Conservation (phyloP, 2,888 invertebrate genomes). For the Altica lythri region DNA sequence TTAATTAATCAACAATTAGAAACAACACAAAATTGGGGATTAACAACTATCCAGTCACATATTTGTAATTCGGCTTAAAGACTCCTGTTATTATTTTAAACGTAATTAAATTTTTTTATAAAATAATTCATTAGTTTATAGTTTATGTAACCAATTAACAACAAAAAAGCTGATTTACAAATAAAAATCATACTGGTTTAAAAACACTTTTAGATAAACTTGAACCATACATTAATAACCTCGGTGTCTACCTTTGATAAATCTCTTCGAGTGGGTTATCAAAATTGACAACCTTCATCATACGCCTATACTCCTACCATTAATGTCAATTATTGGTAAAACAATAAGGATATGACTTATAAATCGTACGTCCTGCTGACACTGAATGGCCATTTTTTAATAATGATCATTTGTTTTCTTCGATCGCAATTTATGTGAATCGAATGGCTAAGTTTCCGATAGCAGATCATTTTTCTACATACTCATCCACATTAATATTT, state of each 20-base stretch:
- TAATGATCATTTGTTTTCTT: constrained; percentile 17
- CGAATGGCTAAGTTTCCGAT: constrained; percentile 12
- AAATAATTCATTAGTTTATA: too few species aligned
- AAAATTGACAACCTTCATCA: constrained; percentile 25
- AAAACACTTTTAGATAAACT: too few species aligned
- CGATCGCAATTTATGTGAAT: constrained; percentile 13
- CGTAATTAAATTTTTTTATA: too few species aligned
- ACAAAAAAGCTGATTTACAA: too few species aligned
- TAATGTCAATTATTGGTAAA: constrained; percentile 29
- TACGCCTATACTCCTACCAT: constrained; percentile 25
- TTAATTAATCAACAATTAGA: too few species aligned
- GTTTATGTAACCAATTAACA: too few species aligned
- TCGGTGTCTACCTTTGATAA: constrained; percentile 8
- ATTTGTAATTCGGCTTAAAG: too few species aligned
- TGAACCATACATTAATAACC: constrained; percentile 3
- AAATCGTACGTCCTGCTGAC: constrained; percentile 18
- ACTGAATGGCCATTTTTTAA: constrained; percentile 22
- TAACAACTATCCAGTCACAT: too few species aligned
- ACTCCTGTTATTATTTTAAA: too few species aligned
- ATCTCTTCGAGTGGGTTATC: constrained; percentile 22
- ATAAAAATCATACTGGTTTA: too few species aligned
- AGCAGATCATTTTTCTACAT: neutral
- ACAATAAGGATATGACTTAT: constrained; percentile 29
- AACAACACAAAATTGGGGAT: too few species aligned
- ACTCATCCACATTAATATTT: too few species aligned